Base-by-base conservation (phyloP, 2,888 invertebrate species). In the Lordiphosa andalusiaca region DNA sequence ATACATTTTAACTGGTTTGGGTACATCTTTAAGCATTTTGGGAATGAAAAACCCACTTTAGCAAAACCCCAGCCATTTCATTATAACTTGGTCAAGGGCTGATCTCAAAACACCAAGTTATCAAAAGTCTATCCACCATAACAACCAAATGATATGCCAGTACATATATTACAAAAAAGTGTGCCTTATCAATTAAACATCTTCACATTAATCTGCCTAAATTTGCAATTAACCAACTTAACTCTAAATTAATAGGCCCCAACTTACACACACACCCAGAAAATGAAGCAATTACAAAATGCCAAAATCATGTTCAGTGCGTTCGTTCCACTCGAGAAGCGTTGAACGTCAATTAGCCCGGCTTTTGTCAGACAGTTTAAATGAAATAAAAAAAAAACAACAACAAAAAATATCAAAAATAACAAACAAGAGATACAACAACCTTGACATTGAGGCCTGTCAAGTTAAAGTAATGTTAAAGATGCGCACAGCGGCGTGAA, bases 211-310 rank as follows among this genome's bases (percentile, higher is more conserved):
- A 81, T 74, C 58, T 62, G 67, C 48, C 60, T 64, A 60, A 30
- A 30, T 59, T 77, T 54, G 53, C 42, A 61, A 76, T 59, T 61
- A 63, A 59, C 61, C 52, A 49, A 47, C 58, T 67, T 61, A 68
- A 70, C 49, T 57, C 53, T 25, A 64, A 71, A 61, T 69, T 75
- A 82, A 76, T 63, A 72, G 67, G 52, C 33, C 36, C 44, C 52
- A 57, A 55, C 58, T 62, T 56, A 16, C 44, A 33, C 33, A 33
- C 46, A 49, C 36, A 49, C 42, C 54, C 48, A 21, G 54, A 65
- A 65, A 67, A 80, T 70, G 46, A 66, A 83, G 80, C 80, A 75
- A 80, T 83, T 75, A 80, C 70, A 51, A 82, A 74, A 74, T 64
- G 69, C 58, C 53, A 73, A 65, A 57, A 40, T 7, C 25, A 75